Percentiles rank a stretch among this genome's conserved stretches.
Evolutionary conservation across 2,797 vertebrate species (phyloP).

Genomic region (Helarctos malayanus): DNA sequence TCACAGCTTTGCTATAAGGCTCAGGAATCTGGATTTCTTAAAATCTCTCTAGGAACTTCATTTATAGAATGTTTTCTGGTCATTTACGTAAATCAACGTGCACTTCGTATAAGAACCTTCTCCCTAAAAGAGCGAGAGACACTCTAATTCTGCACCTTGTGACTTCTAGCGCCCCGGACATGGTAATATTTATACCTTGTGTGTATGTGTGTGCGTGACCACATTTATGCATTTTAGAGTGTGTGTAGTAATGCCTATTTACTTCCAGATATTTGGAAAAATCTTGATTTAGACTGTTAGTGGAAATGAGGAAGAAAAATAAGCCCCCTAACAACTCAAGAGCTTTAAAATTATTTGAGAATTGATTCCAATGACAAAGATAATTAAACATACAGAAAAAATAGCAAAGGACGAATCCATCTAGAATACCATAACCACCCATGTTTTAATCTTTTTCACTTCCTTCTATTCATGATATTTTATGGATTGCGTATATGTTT

Average conservation of each 20-base stretch:
- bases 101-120: not conserved
- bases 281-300: not conserved
- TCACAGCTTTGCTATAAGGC: not conserved
- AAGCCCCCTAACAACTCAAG: not conserved
- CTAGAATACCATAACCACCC: not conserved
- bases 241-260: not conserved
- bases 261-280: not conserved
- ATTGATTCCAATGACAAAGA: not conserved
- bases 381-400: not conserved
- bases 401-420: not conserved
- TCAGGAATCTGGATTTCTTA: not conserved
- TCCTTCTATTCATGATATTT: not conserved
- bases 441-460: not conserved
- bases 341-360: conserved; percentile 38
- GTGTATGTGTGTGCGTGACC: not conserved
- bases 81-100: not conserved
- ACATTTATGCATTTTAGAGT: not conserved
- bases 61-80: not conserved
- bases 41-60: not conserved
- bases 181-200: not conserved
- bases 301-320: conserved; percentile 12
- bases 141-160: not conserved
- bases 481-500: not conserved
- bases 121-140: not conserved
- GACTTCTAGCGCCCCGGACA: not conserved